Evolutionary conservation across 2,113 vertebrate species (phyloP).

Genomic region (Corythornis madagascariensis): DNA sequence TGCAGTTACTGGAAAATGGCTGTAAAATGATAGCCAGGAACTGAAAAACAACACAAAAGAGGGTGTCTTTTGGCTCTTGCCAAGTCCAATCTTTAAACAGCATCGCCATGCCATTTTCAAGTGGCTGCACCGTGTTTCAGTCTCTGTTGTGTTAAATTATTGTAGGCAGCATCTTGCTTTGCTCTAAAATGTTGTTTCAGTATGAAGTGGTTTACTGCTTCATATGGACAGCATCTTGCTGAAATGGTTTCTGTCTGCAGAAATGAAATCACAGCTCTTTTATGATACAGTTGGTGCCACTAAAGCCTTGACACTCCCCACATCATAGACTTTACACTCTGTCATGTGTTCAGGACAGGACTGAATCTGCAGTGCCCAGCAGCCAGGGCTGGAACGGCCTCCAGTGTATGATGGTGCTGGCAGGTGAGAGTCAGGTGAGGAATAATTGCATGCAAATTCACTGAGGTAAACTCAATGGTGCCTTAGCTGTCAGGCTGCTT

Average conservation of each 20-base stretch:
- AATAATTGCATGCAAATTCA: background rate
- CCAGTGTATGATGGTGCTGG: background rate
- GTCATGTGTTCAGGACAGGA: background rate
- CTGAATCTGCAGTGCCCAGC: background rate
- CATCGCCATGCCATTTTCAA: background rate
- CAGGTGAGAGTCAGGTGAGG: background rate
- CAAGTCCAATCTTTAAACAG: background rate
- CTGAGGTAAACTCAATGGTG: background rate
- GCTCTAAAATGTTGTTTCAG: background rate
- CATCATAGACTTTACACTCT: background rate
- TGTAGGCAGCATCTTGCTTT: background rate
- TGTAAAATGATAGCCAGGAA: background rate
- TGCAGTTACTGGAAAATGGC: background rate
- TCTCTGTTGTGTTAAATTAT: background rate
- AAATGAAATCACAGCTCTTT: background rate
- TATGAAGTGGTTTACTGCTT: constrained; percentile 1
- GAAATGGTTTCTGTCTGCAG: background rate
- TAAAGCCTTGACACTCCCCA: background rate
- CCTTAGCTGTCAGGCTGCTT: background rate
- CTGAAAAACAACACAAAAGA: no score
- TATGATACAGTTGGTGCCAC: background rate
- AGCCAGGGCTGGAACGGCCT: background rate
- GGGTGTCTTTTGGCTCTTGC: background rate
- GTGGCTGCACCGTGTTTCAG: background rate
- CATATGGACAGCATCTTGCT: background rate